Percentiles rank a stretch among this genome's conserved stretches.
These are phyloP conservation scores for Urechis unicinctus DNA, from an alignment of 2,888 invertebrate genomes.

Conservation along the genomic window DNA sequence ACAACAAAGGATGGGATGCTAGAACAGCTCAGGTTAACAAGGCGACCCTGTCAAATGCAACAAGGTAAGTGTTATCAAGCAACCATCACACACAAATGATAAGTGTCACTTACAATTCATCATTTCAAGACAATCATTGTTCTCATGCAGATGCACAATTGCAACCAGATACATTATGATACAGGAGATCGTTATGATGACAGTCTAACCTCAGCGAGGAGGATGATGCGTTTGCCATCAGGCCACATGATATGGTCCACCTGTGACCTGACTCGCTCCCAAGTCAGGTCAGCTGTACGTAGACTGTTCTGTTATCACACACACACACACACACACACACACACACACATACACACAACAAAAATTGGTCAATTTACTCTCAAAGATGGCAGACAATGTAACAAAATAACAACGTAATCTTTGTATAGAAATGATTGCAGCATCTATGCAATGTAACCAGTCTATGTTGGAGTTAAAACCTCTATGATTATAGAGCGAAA, in stretches of 20 bases:
- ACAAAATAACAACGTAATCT: background rate
- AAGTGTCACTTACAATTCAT: no score
- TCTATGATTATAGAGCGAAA: background rate
- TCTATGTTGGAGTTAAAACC: background rate
- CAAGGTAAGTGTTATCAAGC: no score
- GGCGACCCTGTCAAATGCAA: conserved; percentile 61
- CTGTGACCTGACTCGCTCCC: conserved; percentile 95
- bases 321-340: background rate
- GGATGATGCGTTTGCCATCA: conserved; percentile 86
- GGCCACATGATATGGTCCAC: conserved; percentile 99
- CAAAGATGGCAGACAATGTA: background rate
- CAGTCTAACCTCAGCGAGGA: conserved; percentile 74
- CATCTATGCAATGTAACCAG: background rate
- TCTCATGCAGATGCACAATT: background rate
- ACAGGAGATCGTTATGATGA: no score
- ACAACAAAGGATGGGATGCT: conserved; percentile 68
- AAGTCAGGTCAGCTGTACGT: conserved; percentile 86
- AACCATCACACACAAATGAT: no score
- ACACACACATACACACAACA: no score
- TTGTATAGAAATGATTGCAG: background rate
- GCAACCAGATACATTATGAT: background rate
- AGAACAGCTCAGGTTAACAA: conserved; percentile 91
- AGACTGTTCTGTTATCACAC: conserved; percentile 51
- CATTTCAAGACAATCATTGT: no score
- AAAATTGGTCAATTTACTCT: background rate